These are phyloP conservation scores for Caenorhabditis zanzibari DNA, from an alignment of 2,888 invertebrate species.

Conservation along the genomic window DNA sequence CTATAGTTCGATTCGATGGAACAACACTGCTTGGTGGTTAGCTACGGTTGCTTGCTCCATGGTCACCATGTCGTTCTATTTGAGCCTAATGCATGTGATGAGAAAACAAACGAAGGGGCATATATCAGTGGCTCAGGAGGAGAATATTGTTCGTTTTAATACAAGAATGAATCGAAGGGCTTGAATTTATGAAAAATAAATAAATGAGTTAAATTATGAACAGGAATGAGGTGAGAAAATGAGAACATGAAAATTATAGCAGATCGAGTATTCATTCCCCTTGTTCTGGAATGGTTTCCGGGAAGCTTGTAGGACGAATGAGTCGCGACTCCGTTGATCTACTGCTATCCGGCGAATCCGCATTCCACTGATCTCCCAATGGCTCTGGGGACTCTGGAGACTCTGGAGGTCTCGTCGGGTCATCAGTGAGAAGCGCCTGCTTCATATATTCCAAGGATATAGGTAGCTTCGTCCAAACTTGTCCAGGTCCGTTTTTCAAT, in stretches of 20 bases:
- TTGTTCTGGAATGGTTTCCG: conserved; percentile 37
- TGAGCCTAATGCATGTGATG: conserved; percentile 46
- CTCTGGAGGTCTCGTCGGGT: conserved; percentile 8
- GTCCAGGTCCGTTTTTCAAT: conserved; percentile 48
- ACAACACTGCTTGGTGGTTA: conserved; percentile 66
- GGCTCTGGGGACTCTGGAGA: conserved; percentile 11
- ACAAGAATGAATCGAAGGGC: conserved; percentile 47
- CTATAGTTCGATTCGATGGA: conserved; percentile 71
- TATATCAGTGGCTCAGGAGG: conserved; percentile 28
- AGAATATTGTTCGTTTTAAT: conserved; percentile 53
- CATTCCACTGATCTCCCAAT: conserved; percentile 9
- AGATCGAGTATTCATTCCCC: background rate
- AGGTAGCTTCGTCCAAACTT: conserved; percentile 37
- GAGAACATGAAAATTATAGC: background rate
- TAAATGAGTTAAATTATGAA: background rate
- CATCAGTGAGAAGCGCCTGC: conserved; percentile 35
- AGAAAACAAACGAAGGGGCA: conserved; percentile 49
- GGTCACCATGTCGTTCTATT: conserved; percentile 44
- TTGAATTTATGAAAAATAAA: conserved; percentile 1
- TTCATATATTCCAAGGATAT: conserved; percentile 49
- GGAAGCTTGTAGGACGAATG: conserved; percentile 30
- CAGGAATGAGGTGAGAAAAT: background rate
- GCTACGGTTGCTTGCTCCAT: conserved; percentile 52
- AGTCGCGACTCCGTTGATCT: conserved; percentile 3
- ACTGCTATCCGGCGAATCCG: background rate